phyloP scores from a whole-genome alignment of 2,797 vertebrate species.

The Yasuhikotakia modesta region DNA sequence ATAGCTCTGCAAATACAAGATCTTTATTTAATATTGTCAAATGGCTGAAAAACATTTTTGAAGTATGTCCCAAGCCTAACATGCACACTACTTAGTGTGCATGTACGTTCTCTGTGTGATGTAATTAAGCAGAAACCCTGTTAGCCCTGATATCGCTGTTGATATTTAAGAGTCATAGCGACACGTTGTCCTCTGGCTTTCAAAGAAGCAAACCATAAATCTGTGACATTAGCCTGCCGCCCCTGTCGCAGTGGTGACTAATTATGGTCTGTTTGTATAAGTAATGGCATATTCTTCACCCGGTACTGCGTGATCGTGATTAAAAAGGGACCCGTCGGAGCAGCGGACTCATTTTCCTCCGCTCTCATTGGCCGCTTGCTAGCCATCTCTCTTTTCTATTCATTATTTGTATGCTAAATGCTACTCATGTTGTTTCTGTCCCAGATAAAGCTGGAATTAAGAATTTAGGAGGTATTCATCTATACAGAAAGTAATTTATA shows the following conservation, averaged over 20 bases:
- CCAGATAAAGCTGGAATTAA: conserved; percentile 53
- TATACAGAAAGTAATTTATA: conserved; percentile 62
- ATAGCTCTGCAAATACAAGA: too few relatives aligned
- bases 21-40: too few relatives aligned
- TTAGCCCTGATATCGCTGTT: conserved; percentile 43
- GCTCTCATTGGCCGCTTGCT: conserved; percentile 29
- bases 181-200: conserved; percentile 70
- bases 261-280: conserved; percentile 75
- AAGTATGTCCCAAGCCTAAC: background rate
- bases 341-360: conserved; percentile 28
- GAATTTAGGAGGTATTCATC: conserved; percentile 69
- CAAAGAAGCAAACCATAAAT: conserved; percentile 69
- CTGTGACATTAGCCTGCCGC: conserved; percentile 72
- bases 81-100: conserved; percentile 15
- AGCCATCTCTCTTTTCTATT: conserved; percentile 15
- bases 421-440: conserved; percentile 40
- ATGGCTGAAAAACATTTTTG: too few relatives aligned
- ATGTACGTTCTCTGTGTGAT: conserved; percentile 15
- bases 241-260: conserved; percentile 68
- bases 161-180: conserved; percentile 57
- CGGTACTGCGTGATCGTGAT: conserved; percentile 59
- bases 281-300: conserved; percentile 68
- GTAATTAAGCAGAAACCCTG: conserved; percentile 34
- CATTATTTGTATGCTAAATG: conserved; percentile 51
- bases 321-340: conserved; percentile 56